Evolutionary conservation across 2,113 vertebrate species (phyloP), one percentile per base, ranked within the genome.

Genomic region (Laterallus jamaicensis): DNA sequence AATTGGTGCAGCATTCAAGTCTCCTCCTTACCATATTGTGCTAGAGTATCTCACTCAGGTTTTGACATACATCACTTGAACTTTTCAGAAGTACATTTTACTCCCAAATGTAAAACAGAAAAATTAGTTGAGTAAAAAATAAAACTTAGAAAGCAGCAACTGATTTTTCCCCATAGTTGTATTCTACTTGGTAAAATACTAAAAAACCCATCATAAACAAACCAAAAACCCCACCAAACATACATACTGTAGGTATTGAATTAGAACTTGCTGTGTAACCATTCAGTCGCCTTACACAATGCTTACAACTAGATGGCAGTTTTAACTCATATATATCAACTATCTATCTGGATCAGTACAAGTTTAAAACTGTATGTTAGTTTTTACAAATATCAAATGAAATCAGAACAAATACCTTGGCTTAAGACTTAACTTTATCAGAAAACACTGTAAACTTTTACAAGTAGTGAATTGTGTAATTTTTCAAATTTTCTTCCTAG

Each of bases 251-350:
- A 58, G 5, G 5, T 50, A 26, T 50, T 19, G 50, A 67, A 10
- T 19, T 47, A 76, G 39, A 75, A 42, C 6, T 16, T 73, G 59
- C 8, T 80, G 12, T 59, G 12, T 39, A 50, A 19, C 54, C 9
- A 21, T 63, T 62, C 55, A 40, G 19, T 67, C 92, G 79, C 82
- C 47, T 31, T 92, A 76, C 86, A 77, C 13, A 10, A 20, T 39
- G 19, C 37, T 58, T 86, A 68, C 92, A 93, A 49, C 88, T 93
- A 97, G 94, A 74, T 95, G 95, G 95, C 95, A 96, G 58, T 14
- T 86, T 86, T 84, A 83, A 40, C 39, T 92, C 58, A 3, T 2
- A 3, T 2, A 3, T 44, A 59, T 54, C 24, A 84, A 4, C 15
- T 59, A 10, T 52, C 0, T 8, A 11, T 40, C 44, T 76, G 12